Percentiles rank a stretch among this genome's conserved stretches.
Evolutionary conservation across 2,888 invertebrate species (phyloP).

Genomic region (Xestia sexstrigata): DNA sequence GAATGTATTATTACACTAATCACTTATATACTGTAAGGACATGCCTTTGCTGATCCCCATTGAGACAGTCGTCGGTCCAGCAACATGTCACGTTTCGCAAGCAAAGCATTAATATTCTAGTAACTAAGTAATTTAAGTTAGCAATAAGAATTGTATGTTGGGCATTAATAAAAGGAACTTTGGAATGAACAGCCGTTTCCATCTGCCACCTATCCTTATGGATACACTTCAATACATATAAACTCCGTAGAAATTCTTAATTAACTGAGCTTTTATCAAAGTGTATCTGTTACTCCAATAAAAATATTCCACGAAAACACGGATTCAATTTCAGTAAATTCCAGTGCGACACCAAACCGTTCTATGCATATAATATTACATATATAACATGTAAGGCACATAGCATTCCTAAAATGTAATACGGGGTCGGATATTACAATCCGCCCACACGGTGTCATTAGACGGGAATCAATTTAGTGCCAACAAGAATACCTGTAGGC

Average conservation of each 20-base stretch:
- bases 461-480: conserved; percentile 47
- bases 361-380: conserved; percentile 12
- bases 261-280: too few relatives aligned
- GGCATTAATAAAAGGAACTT: too few relatives aligned
- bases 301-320: background rate
- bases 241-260: background rate
- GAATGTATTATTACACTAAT: background rate
- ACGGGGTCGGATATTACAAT: conserved; percentile 53
- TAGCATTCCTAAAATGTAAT: conserved; percentile 45
- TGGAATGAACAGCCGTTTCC: too few relatives aligned
- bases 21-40: too few relatives aligned
- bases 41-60: too few relatives aligned
- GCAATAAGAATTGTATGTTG: too few relatives aligned
- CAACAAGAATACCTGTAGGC: conserved; percentile 16
- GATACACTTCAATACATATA: too few relatives aligned
- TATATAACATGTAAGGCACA: conserved; percentile 19
- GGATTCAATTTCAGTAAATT: conserved; percentile 34
- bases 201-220: too few relatives aligned
- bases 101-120: too few relatives aligned
- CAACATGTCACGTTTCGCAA: too few relatives aligned
- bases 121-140: too few relatives aligned
- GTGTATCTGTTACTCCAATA: background rate
- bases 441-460: conserved; percentile 47
- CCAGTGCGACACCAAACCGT: conserved; percentile 15
- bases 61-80: too few relatives aligned